Evolutionary conservation across 2,113 vertebrate genomes (phyloP).

Genomic region (Heliornis fulica): DNA sequence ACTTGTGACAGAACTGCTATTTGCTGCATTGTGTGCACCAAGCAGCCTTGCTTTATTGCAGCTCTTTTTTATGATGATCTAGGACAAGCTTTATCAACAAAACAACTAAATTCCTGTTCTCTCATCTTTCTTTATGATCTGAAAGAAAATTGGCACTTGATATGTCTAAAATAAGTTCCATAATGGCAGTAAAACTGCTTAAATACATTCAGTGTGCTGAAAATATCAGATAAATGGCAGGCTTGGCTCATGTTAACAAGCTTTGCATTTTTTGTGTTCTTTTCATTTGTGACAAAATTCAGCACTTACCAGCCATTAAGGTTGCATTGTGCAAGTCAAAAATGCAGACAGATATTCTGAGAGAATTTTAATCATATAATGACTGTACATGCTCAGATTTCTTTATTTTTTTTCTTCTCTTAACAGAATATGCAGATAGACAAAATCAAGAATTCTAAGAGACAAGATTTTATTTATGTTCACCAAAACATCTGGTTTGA

Average conservation of each 20-base stretch:
- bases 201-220: constrained; percentile 31
- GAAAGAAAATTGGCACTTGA: constrained; percentile 37
- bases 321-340: constrained; percentile 43
- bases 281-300: constrained; percentile 58
- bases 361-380: constrained; percentile 49
- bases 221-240: constrained; percentile 61
- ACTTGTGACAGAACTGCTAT: neutral
- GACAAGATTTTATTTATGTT: neutral
- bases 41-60: neutral
- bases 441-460: neutral
- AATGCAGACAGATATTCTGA: constrained; percentile 42
- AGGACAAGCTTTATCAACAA: neutral
- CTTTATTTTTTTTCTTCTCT: neutral
- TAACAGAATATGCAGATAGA: neutral
- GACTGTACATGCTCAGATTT: neutral
- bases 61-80: neutral
- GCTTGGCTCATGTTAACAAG: constrained; percentile 57
- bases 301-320: constrained; percentile 48
- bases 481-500: neutral
- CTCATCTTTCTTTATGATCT: constrained; percentile 1
- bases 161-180: constrained; percentile 46
- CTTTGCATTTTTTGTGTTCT: constrained; percentile 22
- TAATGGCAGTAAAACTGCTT: constrained; percentile 25
- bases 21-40: neutral
- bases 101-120: constrained; percentile 10